Evolutionary conservation across 2,888 invertebrate genomes (phyloP).

Genomic region (Torymus aiolomorphi): DNA sequence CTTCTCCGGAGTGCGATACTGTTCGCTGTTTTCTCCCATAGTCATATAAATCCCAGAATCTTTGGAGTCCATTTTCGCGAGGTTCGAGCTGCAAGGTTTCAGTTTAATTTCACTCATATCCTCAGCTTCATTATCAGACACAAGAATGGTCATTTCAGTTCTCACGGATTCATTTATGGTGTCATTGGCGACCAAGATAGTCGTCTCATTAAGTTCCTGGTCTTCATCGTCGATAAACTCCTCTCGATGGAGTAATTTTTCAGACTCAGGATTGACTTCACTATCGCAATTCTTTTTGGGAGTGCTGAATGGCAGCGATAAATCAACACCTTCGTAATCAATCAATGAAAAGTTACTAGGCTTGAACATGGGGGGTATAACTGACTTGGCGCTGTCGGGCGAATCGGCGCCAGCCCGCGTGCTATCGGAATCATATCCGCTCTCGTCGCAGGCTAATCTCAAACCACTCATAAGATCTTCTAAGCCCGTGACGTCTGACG

Average conservation of each 20-base stretch:
- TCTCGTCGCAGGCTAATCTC: conserved; percentile 76
- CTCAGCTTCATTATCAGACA: conserved; percentile 62
- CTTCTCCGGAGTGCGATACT: conserved; percentile 56
- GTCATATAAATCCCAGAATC: background rate
- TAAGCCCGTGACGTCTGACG: conserved; percentile 62
- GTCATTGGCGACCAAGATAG: conserved; percentile 21
- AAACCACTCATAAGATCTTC: conserved; percentile 73
- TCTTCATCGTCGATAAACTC: conserved; percentile 12
- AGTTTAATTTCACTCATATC: conserved; percentile 31
- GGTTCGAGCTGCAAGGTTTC: conserved; percentile 59
- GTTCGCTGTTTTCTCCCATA: background rate
- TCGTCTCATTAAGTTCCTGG: conserved; percentile 9
- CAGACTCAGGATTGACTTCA: background rate
- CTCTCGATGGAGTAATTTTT: background rate
- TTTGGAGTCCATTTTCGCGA: background rate
- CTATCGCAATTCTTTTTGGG: conserved; percentile 18
- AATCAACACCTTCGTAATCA: conserved; percentile 68
- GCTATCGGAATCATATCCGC: conserved; percentile 80
- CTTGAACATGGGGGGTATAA: conserved; percentile 59
- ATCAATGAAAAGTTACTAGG: conserved; percentile 68
- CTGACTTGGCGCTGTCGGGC: conserved; percentile 74
- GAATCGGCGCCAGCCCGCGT: conserved; percentile 78
- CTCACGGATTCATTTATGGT: conserved; percentile 57
- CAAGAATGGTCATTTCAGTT: conserved; percentile 61
- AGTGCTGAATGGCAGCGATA: conserved; percentile 57